phyloP scores from a whole-genome alignment of 2,797 vertebrate genomes.

The Potorous gilbertii region DNA sequence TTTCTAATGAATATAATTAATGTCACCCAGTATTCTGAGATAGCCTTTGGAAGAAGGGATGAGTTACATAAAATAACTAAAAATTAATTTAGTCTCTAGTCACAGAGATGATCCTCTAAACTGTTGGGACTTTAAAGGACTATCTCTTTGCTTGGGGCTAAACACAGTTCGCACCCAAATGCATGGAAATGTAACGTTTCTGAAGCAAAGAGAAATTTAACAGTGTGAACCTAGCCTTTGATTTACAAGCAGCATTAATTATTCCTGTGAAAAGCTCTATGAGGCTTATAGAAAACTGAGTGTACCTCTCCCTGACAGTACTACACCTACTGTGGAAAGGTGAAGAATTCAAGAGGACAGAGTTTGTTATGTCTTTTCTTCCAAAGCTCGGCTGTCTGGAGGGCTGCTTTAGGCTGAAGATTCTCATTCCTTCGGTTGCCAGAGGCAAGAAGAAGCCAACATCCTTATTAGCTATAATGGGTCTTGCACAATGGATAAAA shows the following conservation, averaged over 20 bases:
- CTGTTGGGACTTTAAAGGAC: not conserved
- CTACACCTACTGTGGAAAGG: conserved; percentile 32
- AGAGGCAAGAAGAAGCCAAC: not conserved
- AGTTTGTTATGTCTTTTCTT: not conserved
- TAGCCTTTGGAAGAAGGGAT: not conserved
- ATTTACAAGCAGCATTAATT: conserved; percentile 41
- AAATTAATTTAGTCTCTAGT: not conserved
- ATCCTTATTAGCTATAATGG: conserved; percentile 11
- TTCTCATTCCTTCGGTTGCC: conserved; percentile 47
- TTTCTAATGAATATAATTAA: not conserved
- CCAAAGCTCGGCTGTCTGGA: conserved; percentile 8
- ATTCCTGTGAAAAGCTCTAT: not conserved
- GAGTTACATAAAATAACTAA: not conserved
- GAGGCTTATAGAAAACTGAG: not conserved
- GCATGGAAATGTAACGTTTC: not conserved
- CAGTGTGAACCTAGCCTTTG: conserved; percentile 2
- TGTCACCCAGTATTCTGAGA: not conserved
- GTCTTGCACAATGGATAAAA: conserved; percentile 1
- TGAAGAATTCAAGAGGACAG: conserved; percentile 5
- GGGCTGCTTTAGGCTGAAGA: conserved; percentile 1
- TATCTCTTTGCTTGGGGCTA: not conserved
- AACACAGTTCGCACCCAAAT: conserved; percentile 7
- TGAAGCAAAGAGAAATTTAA: not conserved
- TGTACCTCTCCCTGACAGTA: not conserved
- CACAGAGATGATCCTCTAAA: not conserved